A percentile compares a stretch with the other conserved stretches of the same genome.
These are phyloP conservation scores for Campopleginae sp. DNA, from an alignment of 2,888 invertebrate genomes.

Conservation along the genomic window DNA sequence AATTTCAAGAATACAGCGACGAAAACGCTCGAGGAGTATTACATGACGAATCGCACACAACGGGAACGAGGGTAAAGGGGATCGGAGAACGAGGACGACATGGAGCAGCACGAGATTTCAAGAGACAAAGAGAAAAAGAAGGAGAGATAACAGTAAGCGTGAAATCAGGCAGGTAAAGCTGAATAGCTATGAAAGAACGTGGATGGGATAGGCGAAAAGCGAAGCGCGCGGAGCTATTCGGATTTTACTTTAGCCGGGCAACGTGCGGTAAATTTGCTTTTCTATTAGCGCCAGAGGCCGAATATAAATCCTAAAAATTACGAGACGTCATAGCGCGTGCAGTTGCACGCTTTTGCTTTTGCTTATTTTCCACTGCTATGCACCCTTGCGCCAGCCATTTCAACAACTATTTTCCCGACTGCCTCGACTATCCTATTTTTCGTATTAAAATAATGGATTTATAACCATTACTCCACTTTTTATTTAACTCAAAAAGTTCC, in stretches of 20 bases:
- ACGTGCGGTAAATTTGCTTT: constrained; percentile 76
- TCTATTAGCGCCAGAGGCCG: constrained; percentile 72
- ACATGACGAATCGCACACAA: constrained; percentile 15
- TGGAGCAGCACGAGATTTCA: constrained; percentile 12
- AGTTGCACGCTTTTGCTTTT: constrained; percentile 16
- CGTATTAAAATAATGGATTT: not conserved
- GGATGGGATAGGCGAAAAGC: constrained; percentile 4
- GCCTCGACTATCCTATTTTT: not conserved
- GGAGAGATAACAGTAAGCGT: constrained; percentile 21
- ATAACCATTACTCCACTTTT: not conserved
- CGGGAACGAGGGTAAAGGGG: not conserved
- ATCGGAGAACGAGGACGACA: constrained; percentile 8
- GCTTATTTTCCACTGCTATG: constrained; percentile 30
- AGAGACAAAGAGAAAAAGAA: constrained; percentile 21
- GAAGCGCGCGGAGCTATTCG: constrained; percentile 69
- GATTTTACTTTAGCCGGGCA: constrained; percentile 70
- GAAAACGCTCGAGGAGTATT: constrained; percentile 13
- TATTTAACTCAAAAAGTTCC: not conserved
- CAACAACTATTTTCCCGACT: constrained; percentile 18
- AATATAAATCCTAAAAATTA: constrained; percentile 74
- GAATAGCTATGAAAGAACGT: constrained; percentile 28
- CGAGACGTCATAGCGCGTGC: constrained; percentile 68
- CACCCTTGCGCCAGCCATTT: constrained; percentile 1
- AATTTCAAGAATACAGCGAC: constrained; percentile 11
- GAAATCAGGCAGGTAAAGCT: constrained; percentile 30